Base-by-base conservation (phyloP, 2,797 vertebrate genomes). In the Coilia nasus region DNA sequence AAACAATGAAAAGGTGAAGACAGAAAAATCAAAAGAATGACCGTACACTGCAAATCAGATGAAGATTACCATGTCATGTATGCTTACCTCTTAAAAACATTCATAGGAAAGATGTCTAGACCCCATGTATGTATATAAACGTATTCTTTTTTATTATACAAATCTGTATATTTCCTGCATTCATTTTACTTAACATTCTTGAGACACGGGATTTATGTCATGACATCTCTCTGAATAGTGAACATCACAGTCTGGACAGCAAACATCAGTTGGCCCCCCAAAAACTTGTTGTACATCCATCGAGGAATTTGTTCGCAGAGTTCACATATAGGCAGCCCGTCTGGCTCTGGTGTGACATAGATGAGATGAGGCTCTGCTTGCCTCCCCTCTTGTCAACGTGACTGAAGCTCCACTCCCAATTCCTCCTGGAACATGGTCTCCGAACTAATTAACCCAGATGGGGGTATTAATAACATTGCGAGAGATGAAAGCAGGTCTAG, bases 381-480 rank as follows among this genome's bases (percentile, higher is more conserved):
- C 10, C 82, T 57, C 57, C 56, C 44, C 88, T 89, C 64, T 15
- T 15, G 71, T 78, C 87, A 85, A 90, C 83, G 88, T 89, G 91
- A 90, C 88, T 89, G 71, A 54, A 88, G 88, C 84, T 85, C 88
- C 90, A 92, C 88, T 94, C 88, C 90, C 90, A 93, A 92, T 95
- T 93, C 91, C 91, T 87, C 87, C 92, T 89, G 89, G 91, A 93
- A 91, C 89, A 81, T 62, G 89, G 93, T 93, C 94, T 95, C 94
- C 78, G 88, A 94, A 89, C 94, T 95, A 94, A 96, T 96, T 96
- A 96, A 95, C 96, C 96, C 94, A 96, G 92, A 96, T 95, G 92
- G 93, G 87, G 93, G 92, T 95, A 95, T 95, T 95, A 95, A 95
- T 96, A 96, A 92, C 67, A 41, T 11, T 6, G 44, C 9, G 56